Percentiles rank a stretch among this genome's conserved stretches.
phyloP scores from a whole-genome alignment of 2,797 vertebrate genomes.

The Sandelia bainsii region DNA sequence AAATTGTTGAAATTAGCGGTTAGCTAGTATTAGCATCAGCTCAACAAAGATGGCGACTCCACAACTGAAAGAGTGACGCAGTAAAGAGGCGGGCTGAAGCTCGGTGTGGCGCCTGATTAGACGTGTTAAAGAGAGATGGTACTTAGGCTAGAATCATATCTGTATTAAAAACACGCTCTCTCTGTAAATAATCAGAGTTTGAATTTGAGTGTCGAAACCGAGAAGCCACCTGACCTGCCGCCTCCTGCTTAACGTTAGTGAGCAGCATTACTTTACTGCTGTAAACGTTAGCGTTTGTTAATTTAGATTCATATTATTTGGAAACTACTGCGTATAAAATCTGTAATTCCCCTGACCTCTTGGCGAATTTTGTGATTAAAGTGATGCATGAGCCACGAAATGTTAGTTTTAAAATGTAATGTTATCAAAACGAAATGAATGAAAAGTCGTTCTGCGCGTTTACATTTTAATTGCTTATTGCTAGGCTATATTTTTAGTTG shows the following conservation, averaged over 20 bases:
- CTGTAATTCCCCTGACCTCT: too few species aligned
- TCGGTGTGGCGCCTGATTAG: constrained; percentile 41
- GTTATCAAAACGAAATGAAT: too few species aligned
- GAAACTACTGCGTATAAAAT: too few species aligned
- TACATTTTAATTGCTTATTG: too few species aligned
- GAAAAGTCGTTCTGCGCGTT: too few species aligned
- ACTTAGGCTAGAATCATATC: not conserved
- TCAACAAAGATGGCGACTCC: constrained; percentile 79
- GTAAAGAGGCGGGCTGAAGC: constrained; percentile 65
- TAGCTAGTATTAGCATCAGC: constrained; percentile 58
- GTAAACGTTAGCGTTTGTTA: not conserved
- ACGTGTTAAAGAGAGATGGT: not conserved
- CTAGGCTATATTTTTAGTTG: too few species aligned
- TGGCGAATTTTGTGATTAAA: too few species aligned
- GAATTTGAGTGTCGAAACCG: not conserved
- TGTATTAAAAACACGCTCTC: not conserved
- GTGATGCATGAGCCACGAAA: too few species aligned
- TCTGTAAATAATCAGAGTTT: fast-evolving
- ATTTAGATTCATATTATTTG: not conserved
- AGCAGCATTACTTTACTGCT: not conserved
- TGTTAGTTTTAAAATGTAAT: too few species aligned
- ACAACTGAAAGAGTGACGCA: constrained; percentile 67
- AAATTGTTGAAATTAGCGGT: constrained; percentile 6
- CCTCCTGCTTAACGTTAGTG: not conserved
- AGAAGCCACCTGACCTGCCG: constrained; percentile 19